phyloP scores from a whole-genome alignment of 2,797 vertebrate species.

The Leptatherina wallacei region DNA sequence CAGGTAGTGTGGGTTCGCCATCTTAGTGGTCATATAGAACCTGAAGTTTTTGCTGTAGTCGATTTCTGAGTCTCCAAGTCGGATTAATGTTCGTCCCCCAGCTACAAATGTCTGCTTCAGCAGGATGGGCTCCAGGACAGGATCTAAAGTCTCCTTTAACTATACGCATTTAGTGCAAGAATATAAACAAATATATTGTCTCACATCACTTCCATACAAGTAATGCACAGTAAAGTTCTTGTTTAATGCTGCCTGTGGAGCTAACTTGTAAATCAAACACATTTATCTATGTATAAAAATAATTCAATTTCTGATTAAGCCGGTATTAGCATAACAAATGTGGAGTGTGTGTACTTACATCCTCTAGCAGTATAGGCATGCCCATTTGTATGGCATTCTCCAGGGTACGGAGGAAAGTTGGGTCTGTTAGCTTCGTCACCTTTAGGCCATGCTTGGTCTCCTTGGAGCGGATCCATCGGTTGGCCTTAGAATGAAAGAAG shows the following conservation, averaged over 20 bases:
- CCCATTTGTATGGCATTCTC: conserved; percentile 88
- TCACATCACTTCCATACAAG: too few relatives aligned
- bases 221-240: too few relatives aligned
- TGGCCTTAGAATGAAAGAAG: conserved; percentile 77
- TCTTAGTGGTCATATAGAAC: conserved; percentile 93
- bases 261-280: too few relatives aligned
- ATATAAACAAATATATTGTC: neutral
- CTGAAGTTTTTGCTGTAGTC: conserved; percentile 90
- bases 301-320: too few relatives aligned
- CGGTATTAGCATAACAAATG: too few relatives aligned
- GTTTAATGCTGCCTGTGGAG: too few relatives aligned
- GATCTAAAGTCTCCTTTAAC: conserved; percentile 89
- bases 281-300: too few relatives aligned
- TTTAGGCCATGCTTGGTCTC: conserved; percentile 86
- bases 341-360: conserved; percentile 67
- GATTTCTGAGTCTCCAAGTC: conserved; percentile 89
- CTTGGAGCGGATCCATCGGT: conserved; percentile 89
- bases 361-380: conserved; percentile 87
- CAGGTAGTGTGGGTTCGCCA: conserved; percentile 92
- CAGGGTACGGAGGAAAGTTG: conserved; percentile 83
- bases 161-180: conserved; percentile 49
- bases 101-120: conserved; percentile 88
- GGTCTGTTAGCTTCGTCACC: conserved; percentile 88
- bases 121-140: conserved; percentile 88
- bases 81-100: conserved; percentile 87